Base-by-base conservation (phyloP, 2,113 vertebrate genomes). In the Nycticryphes semicollaris region DNA sequence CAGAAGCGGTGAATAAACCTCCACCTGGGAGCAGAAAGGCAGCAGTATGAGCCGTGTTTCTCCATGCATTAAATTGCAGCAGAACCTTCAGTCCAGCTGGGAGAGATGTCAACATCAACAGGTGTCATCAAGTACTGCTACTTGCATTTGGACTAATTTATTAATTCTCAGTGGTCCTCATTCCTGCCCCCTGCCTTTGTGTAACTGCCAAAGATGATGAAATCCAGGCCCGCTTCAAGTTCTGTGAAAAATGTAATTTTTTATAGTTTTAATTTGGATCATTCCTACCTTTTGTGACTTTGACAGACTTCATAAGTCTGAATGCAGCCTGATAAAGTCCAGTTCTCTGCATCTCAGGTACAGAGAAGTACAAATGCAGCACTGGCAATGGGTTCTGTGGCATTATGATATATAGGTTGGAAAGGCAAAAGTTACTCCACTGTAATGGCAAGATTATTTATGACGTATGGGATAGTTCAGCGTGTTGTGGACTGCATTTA, bases 401-500 rank as follows among this genome's bases (percentile, higher is more conserved):
- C 57, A 5, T 28, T 48, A 12, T 2, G 35, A 30, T 3, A 12
- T 2, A 23, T 0, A 35, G 23, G 5, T 1, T 30, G 25, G 17
- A 39, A 50, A 33, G 4, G 23, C 12, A 69, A 33, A 78, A 20
- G 37, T 22, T 50, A 21, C 17, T 59, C 17, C 8, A 3, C 57
- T 37, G 1, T 3, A 6, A 19, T 19, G 4, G 23, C 17, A 21
- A 39, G 43, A 27, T 30, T 11, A 31, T 12, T 0, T 39, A 9
- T 11, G 33, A 31, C 31, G 17, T 6, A 56, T 0, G 23, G 23
- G 10, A 28, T 27, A 39, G 59, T 18, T 37, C 35, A 3, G 31
- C 1, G 22, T 10, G 15, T 2, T 30, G 27, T 1, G 19, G 31
- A 3, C 24, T 25, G 54, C 27, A 17, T 6, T 39, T 18, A 25